A percentile compares a stretch with the other conserved stretches of the same genome.
Evolutionary conservation across 1,140 invertebrate species (phyloP).

Genomic region (Zaprionus vittiger): DNA sequence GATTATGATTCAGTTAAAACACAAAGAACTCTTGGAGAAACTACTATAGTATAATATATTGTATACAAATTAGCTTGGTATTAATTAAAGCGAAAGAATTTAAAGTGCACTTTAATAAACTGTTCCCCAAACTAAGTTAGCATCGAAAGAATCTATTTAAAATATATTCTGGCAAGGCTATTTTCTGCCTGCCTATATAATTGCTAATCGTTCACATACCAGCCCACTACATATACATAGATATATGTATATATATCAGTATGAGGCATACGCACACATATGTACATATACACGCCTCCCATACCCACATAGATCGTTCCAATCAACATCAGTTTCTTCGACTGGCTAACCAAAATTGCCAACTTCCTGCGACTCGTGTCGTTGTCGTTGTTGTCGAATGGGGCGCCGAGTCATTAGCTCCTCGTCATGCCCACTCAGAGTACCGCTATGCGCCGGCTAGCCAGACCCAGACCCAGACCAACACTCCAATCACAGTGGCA

Average conservation of each 20-base stretch:
- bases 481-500: too few species aligned
- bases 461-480: conserved; percentile 41
- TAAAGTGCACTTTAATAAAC: not conserved
- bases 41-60: too few species aligned
- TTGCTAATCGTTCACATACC: conserved; percentile 17
- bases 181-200: conserved; percentile 4
- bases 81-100: not conserved
- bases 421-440: conserved; percentile 65
- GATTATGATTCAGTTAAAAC: too few species aligned
- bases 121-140: not conserved
- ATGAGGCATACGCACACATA: not conserved
- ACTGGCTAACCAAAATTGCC: conserved; percentile 63
- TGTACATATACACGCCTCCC: conserved; percentile 2
- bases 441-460: conserved; percentile 75
- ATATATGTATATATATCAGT: not conserved
- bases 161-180: not conserved
- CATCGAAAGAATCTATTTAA: conserved; percentile 5
- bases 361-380: conserved; percentile 63
- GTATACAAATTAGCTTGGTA: too few species aligned
- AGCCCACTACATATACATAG: not conserved
- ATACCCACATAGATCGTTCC: conserved; percentile 11
- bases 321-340: conserved; percentile 55
- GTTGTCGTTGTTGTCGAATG: conserved; percentile 26
- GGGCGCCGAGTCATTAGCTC: conserved; percentile 78
- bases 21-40: too few species aligned